Conservation (phyloP, 2,888 invertebrate species). For the Dryobota labecula region DNA sequence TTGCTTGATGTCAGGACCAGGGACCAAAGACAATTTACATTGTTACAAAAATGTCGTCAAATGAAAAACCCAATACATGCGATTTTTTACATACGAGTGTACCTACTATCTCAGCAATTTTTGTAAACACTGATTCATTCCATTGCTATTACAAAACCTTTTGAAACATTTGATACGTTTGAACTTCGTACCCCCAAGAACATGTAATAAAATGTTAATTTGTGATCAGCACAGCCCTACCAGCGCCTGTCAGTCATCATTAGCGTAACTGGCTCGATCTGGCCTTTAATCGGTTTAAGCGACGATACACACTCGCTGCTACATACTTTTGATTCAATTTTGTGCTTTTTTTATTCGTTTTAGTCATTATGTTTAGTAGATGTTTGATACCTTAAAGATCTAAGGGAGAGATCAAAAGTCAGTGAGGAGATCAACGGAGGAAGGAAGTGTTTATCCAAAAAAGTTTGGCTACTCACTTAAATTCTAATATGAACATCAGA, state of each 20-base stretch:
- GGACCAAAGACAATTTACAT: too few relatives aligned
- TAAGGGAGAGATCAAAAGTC: background rate
- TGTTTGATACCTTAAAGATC: background rate
- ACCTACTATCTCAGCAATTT: too few relatives aligned
- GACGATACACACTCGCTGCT: slow-evolving; percentile 72
- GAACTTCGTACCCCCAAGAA: slow-evolving; percentile 21
- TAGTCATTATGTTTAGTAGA: background rate
- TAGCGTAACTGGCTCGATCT: slow-evolving; percentile 79
- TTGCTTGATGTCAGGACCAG: too few relatives aligned
- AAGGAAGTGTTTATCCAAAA: background rate
- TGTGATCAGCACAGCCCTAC: slow-evolving; percentile 62
- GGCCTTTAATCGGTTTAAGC: slow-evolving; percentile 81
- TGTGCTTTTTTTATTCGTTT: slow-evolving; percentile 33
- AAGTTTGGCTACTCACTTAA: too few relatives aligned
- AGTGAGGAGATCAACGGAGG: background rate
- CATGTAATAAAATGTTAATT: slow-evolving; percentile 40
- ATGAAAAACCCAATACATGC: too few relatives aligned
- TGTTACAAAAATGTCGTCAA: too few relatives aligned
- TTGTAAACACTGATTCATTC: too few relatives aligned
- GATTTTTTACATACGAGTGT: too few relatives aligned
- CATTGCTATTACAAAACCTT: background rate
- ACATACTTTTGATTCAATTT: slow-evolving; percentile 71
- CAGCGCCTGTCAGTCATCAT: slow-evolving; percentile 81
- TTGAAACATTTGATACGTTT: slow-evolving; percentile 5
- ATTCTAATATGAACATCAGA: too few relatives aligned